Base-by-base conservation (phyloP, 2,797 vertebrate genomes). In the Oceanodroma leucorhoa region DNA sequence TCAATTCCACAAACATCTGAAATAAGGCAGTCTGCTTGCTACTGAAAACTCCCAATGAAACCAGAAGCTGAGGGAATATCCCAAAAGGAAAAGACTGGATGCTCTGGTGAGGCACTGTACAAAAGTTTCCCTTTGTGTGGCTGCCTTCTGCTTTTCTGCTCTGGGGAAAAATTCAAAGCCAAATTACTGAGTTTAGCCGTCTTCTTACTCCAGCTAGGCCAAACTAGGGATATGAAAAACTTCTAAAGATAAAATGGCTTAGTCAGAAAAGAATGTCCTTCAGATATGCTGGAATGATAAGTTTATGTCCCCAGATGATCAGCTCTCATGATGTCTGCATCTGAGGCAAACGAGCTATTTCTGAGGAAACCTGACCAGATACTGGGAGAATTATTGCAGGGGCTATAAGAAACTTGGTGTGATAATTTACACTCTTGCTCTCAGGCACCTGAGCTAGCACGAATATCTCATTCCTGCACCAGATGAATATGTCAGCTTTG, bases 1-100 rank as follows among this genome's bases (percentile, higher is more conserved):
- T 95, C 82, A 80, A 38, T 95, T 96, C 90, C 91, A 86, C 91
- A 86, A 94, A 90, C 82, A 90, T 96, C 73, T 97, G 96, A 96
- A 95, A 89, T 78, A 70, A 95, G 90, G 75, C 94, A 93, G 80
- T 89, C 73, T 96, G 34, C 83, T 92, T 96, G 95, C 95, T 95
- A 89, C 88, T 36, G 72, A 96, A 96, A 77, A 57, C 71, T 94
- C 78, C 32, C 27, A 21, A 29, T 36, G 86, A 96, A 94, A 94
- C 87, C 89, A 96, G 73, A 95, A 94, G 94, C 86, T 83, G 61
- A 81, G 48, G 54, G 76, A 96, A 72, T 81, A 53, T 81, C 60
- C 51, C 72, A 46, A 34, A 90, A 95, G 83, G 67, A 93, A 95
- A 94, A 84, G 64, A 67, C 30, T 67, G 67, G 40, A 54, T 93